phyloP scores from a whole-genome alignment of 2,888 invertebrate species.

The Callyntrura sp. region DNA sequence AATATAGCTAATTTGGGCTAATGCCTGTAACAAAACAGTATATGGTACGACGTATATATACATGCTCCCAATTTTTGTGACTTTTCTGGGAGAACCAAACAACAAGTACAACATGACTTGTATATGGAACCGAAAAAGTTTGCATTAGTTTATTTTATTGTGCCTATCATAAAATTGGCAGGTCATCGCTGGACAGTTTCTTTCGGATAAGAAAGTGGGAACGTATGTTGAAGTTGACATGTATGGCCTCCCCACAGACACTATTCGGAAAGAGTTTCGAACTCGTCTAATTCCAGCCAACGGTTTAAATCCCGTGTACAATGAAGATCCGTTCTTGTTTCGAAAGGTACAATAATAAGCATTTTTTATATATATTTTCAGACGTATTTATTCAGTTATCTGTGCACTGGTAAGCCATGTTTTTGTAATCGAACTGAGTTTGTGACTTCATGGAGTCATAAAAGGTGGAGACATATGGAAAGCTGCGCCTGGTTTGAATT shows the following conservation, averaged over 20 bases:
- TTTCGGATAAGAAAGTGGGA: slow-evolving; percentile 99
- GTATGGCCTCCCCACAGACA: slow-evolving; percentile 98
- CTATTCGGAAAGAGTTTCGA: slow-evolving; percentile 91
- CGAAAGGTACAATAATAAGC: slow-evolving; percentile 89
- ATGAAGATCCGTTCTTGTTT: slow-evolving; percentile 99
- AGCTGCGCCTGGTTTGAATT: no score
- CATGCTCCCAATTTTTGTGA: neutral
- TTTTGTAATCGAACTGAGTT: no score
- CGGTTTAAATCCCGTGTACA: slow-evolving; percentile 99
- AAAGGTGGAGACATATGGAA: no score
- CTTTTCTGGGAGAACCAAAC: neutral
- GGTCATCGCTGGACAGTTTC: slow-evolving; percentile 99
- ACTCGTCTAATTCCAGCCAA: slow-evolving; percentile 98
- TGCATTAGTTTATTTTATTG: neutral
- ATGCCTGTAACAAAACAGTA: neutral
- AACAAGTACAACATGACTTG: neutral
- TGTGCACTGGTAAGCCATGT: no score
- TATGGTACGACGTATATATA: neutral
- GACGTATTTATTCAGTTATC: no score
- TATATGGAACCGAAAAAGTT: neutral
- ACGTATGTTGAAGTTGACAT: slow-evolving; percentile 99
- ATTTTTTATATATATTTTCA: no score
- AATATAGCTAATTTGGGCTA: neutral
- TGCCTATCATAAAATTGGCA: slow-evolving; percentile 84
- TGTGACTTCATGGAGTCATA: no score